Evolutionary conservation across 2,113 vertebrate species (phyloP), one percentile per base, ranked within the genome.

Genomic region (Microcebus lehilahytsara): DNA sequence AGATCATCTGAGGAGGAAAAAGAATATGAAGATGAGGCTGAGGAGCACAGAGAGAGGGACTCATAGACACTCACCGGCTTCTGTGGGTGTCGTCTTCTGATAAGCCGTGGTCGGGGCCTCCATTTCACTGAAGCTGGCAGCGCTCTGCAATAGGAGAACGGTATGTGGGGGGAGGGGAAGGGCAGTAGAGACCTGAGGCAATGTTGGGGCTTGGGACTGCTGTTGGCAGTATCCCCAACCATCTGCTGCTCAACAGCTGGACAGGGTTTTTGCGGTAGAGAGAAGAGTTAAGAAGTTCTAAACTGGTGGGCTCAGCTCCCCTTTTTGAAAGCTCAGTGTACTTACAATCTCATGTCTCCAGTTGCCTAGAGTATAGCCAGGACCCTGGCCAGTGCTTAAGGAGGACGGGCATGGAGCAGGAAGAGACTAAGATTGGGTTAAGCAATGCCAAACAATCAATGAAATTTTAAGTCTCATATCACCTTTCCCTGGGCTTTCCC

Each of bases 81-180:
- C 99, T 83, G 98, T 20, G 0, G 99, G 99, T 77, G 98, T 98
- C 0, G 99, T 99, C 97, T 99, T 99, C 98, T 99, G 98, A 87
- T 99, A 99, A 0, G 99, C 98, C 20, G 99, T 99, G 4, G 99
- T 93, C 0, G 99, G 99, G 2, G 98, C 98, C 95, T 99, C 98
- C 98, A 99, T 99, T 60, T 99, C 99, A 27, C 92, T 98, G 95
- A 99, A 99, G 81, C 99, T 98, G 4, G 97, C 98, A 42, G 99
- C 99, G 1, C 98, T 99, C 99, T 99, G 96, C 3, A 90, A 51
- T 23, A 74, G 89, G 40, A 88, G 72, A 90, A 93, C 6, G 89
- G 60, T 34, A 27, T 32, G 7, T 14, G 20, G 53, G 67, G 69
- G 9, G 0, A 9, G 60, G 32, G 11, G 3, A 22, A 10, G 14